These are phyloP conservation scores for Andrena marginata DNA, from an alignment of 2,888 invertebrate species.

Conservation along the genomic window DNA sequence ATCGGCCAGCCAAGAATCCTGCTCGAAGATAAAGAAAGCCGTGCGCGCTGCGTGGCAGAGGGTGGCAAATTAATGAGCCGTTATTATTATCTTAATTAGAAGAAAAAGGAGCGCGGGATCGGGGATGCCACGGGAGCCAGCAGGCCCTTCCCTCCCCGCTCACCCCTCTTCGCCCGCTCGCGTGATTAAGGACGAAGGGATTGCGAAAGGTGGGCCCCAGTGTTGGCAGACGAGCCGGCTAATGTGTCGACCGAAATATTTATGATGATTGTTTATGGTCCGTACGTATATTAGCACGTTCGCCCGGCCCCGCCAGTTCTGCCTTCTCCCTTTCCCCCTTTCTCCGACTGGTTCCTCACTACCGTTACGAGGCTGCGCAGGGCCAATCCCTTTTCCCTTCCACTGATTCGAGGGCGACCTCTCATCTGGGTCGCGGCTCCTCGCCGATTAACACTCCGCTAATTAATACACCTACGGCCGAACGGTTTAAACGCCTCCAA, in stretches of 20 bases:
- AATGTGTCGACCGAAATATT: slow-evolving; percentile 84
- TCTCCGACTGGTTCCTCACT: slow-evolving; percentile 63
- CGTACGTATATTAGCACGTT: slow-evolving; percentile 83
- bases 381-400: slow-evolving; percentile 28
- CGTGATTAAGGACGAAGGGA: slow-evolving; percentile 72
- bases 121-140: slow-evolving; percentile 46
- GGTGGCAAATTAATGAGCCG: slow-evolving; percentile 63
- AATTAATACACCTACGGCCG: slow-evolving; percentile 61
- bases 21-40: slow-evolving; percentile 21
- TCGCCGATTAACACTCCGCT: slow-evolving; percentile 65
- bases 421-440: slow-evolving; percentile 29
- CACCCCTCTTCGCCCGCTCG: slow-evolving; percentile 41
- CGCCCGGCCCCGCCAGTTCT: slow-evolving; percentile 62
- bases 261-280: slow-evolving; percentile 84
- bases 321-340: slow-evolving; percentile 24
- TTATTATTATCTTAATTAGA: slow-evolving; percentile 72
- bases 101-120: slow-evolving; percentile 47
- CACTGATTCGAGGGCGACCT: slow-evolving; percentile 33
- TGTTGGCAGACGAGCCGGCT: slow-evolving; percentile 81
- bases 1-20: slow-evolving; percentile 1
- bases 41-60: slow-evolving; percentile 3
- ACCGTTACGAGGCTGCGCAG: slow-evolving; percentile 42
- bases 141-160: slow-evolving; percentile 14
- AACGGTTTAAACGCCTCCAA: too few relatives aligned
- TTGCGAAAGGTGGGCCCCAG: slow-evolving; percentile 70